These are phyloP conservation scores for Pteruthius melanotis DNA, from an alignment of 2,113 vertebrate genomes.

Conservation along the genomic window DNA sequence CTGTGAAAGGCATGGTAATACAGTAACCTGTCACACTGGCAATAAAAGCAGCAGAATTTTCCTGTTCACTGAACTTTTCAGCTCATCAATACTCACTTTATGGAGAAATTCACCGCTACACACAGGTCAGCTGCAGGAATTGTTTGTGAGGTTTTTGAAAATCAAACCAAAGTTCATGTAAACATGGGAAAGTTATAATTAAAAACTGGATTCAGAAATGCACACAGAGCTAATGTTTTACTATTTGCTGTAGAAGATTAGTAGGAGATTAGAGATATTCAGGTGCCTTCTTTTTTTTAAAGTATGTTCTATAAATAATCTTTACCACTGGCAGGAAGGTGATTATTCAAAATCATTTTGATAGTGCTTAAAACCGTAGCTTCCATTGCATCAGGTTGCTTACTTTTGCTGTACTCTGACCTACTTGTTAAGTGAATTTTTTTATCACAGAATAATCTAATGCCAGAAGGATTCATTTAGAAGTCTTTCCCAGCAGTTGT, in stretches of 20 bases:
- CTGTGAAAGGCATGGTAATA: constrained; percentile 86
- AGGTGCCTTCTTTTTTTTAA: constrained; percentile 38
- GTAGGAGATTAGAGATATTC: constrained; percentile 17
- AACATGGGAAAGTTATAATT: constrained; percentile 70
- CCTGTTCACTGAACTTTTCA: constrained; percentile 86
- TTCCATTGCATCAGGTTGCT: not conserved
- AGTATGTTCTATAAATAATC: constrained; percentile 32
- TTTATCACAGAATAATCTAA: not conserved
- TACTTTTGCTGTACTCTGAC: not conserved
- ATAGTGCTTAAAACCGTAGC: not conserved
- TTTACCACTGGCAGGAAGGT: not conserved
- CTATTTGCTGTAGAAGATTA: constrained; percentile 23
- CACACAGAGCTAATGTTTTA: not conserved
- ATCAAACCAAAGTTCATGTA: constrained; percentile 75
- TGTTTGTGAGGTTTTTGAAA: constrained; percentile 68
- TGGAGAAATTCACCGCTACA: constrained; percentile 75
- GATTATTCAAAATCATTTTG: constrained; percentile 39
- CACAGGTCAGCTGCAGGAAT: constrained; percentile 70
- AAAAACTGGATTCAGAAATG: constrained; percentile 47
- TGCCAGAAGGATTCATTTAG: not conserved
- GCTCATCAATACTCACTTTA: constrained; percentile 82
- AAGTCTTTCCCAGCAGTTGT: not conserved
- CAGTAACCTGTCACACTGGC: constrained; percentile 85
- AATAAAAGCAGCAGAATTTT: constrained; percentile 86
- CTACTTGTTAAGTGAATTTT: constrained; percentile 16